phyloP scores from a whole-genome alignment of 2,113 vertebrate genomes.

The Herpetotheres cachinnans region DNA sequence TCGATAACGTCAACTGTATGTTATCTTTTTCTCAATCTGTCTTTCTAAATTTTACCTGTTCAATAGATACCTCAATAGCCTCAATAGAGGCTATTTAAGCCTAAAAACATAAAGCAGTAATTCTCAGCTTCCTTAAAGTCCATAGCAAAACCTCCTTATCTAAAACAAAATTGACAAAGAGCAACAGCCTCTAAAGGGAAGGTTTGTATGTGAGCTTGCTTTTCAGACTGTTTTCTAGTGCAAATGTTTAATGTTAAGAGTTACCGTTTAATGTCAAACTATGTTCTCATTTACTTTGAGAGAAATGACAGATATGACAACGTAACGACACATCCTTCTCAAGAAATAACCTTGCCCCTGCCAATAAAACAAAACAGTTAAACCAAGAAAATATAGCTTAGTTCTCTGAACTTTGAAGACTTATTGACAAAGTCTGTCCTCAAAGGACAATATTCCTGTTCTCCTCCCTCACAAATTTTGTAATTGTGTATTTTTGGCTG shows the following conservation, averaged over 20 bases:
- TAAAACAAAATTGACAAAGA: slow-evolving; percentile 1
- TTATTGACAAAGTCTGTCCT: not conserved
- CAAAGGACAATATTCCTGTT: slow-evolving; percentile 15
- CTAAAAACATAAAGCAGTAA: not conserved
- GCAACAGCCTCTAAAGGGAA: slow-evolving; percentile 42
- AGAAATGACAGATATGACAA: not conserved
- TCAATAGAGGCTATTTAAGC: not conserved
- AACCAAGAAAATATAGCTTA: not conserved
- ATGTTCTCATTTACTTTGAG: not conserved
- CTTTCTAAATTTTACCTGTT: slow-evolving; percentile 2
- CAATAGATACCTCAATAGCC: too few species aligned
- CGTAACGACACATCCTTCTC: not conserved
- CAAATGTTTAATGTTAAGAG: not conserved
- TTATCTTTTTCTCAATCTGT: not conserved
- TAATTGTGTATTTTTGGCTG: not conserved
- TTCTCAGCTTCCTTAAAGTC: slow-evolving; percentile 15
- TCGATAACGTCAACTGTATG: not conserved
- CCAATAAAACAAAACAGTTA: not conserved
- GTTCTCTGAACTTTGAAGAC: not conserved
- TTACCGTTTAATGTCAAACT: not conserved
- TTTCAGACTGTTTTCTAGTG: not conserved
- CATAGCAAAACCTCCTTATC: not conserved
- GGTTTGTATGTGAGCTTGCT: slow-evolving; percentile 57
- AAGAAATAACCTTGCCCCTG: slow-evolving; percentile 4
- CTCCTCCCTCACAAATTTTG: not conserved